phyloP scores from a whole-genome alignment of 2,888 invertebrate genomes.

The Pteria penguin region DNA sequence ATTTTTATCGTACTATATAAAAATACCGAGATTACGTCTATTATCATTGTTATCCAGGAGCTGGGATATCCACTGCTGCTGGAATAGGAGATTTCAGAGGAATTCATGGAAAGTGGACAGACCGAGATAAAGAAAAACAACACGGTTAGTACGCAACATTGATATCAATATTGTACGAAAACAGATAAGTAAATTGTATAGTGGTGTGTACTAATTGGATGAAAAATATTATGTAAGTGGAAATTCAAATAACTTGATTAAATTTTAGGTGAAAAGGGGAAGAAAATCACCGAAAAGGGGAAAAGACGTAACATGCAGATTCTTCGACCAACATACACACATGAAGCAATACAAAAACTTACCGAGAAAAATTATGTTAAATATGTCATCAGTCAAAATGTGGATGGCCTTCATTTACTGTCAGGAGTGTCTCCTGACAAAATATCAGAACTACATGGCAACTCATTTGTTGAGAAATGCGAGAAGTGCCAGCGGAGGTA shows the following conservation, averaged over 20 bases:
- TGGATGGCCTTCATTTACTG: constrained; percentile 72
- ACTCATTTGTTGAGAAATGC: constrained; percentile 70
- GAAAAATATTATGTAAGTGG: no score
- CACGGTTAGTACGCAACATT: constrained; percentile 51
- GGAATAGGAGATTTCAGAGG: constrained; percentile 75
- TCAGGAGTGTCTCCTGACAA: constrained; percentile 66
- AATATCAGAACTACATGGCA: constrained; percentile 74
- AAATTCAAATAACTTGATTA: no score
- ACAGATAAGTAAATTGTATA: no score
- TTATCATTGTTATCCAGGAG: constrained; percentile 53
- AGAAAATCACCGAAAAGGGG: background rate
- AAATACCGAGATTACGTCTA: no score
- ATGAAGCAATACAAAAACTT: constrained; percentile 69
- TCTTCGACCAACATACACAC: constrained; percentile 71
- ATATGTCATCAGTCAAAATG: constrained; percentile 74
- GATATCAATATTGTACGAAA: background rate
- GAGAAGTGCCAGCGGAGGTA: constrained; percentile 67
- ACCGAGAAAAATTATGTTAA: constrained; percentile 66
- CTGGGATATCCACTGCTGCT: constrained; percentile 74
- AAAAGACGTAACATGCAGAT: background rate
- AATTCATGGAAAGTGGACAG: constrained; percentile 73
- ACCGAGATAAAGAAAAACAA: constrained; percentile 62
- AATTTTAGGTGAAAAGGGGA: background rate
- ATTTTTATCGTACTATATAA: no score
- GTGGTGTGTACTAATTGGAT: no score